phyloP scores from a whole-genome alignment of 2,888 invertebrate genomes.

The Reticulitermes lucifugus region DNA sequence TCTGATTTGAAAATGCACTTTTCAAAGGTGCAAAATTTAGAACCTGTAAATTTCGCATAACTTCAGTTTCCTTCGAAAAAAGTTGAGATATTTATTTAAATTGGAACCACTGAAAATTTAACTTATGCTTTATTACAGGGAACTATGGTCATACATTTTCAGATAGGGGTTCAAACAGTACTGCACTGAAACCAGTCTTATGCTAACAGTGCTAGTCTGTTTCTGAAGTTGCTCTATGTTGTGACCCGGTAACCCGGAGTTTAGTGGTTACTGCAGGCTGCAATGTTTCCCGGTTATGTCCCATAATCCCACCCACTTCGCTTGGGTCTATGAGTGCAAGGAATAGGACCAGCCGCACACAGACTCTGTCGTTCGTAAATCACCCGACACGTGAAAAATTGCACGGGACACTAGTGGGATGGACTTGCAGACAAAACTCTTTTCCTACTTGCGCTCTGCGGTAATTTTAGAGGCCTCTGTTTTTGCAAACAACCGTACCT shows the following conservation, averaged over 20 bases:
- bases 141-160: too few relatives aligned
- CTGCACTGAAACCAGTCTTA: too few relatives aligned
- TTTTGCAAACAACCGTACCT: neutral
- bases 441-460: conserved; percentile 16
- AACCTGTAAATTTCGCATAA: too few relatives aligned
- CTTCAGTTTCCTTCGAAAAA: too few relatives aligned
- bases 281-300: neutral
- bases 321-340: neutral
- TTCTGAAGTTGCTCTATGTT: neutral
- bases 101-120: too few relatives aligned
- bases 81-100: too few relatives aligned
- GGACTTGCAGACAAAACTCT: conserved; percentile 5
- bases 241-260: neutral
- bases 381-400: conserved; percentile 16
- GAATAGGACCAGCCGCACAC: neutral
- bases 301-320: neutral
- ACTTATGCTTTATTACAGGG: too few relatives aligned
- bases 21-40: too few relatives aligned
- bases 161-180: too few relatives aligned
- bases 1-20: too few relatives aligned
- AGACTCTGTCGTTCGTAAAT: neutral
- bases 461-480: conserved; percentile 1
- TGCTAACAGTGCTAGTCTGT: too few relatives aligned
- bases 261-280: neutral
- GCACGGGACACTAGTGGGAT: neutral